phyloP scores from a whole-genome alignment of 2,888 invertebrate species.

The Craniophora ligustri region DNA sequence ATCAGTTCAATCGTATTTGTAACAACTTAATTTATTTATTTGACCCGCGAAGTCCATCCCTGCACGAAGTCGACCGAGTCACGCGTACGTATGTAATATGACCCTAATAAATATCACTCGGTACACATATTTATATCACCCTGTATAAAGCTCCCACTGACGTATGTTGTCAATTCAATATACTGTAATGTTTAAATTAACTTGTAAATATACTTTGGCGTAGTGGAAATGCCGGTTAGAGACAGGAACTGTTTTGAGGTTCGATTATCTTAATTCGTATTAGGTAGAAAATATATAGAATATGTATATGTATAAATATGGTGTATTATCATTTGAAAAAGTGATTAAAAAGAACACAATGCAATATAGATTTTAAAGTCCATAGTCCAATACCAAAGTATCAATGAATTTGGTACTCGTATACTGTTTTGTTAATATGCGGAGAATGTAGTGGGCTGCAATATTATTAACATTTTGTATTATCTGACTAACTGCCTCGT shows the following conservation, averaged over 20 bases:
- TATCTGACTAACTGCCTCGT: too few relatives aligned
- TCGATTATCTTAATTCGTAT: neutral
- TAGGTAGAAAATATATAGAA: too few relatives aligned
- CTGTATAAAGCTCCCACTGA: slow-evolving; percentile 60
- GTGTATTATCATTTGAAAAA: too few relatives aligned
- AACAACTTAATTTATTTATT: neutral
- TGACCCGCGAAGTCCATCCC: slow-evolving; percentile 38
- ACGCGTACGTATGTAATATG: slow-evolving; percentile 76
- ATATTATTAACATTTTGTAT: too few relatives aligned
- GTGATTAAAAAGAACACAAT: too few relatives aligned
- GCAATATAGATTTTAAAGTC: too few relatives aligned
- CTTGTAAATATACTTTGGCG: slow-evolving; percentile 6
- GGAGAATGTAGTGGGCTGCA: too few relatives aligned
- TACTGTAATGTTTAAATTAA: slow-evolving; percentile 51
- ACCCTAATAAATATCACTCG: slow-evolving; percentile 81
- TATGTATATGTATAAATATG: too few relatives aligned
- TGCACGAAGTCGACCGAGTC: slow-evolving; percentile 60
- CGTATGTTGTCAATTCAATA: slow-evolving; percentile 58
- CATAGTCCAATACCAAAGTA: too few relatives aligned
- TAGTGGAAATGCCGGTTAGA: neutral
- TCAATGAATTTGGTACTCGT: too few relatives aligned
- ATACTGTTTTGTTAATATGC: too few relatives aligned
- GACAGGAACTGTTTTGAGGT: neutral
- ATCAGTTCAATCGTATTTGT: too few relatives aligned
- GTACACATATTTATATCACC: slow-evolving; percentile 74